Percentiles rank a stretch among this genome's conserved stretches.
Conservation (phyloP, 2,888 invertebrate genomes). For the Tinea pellionella region DNA sequence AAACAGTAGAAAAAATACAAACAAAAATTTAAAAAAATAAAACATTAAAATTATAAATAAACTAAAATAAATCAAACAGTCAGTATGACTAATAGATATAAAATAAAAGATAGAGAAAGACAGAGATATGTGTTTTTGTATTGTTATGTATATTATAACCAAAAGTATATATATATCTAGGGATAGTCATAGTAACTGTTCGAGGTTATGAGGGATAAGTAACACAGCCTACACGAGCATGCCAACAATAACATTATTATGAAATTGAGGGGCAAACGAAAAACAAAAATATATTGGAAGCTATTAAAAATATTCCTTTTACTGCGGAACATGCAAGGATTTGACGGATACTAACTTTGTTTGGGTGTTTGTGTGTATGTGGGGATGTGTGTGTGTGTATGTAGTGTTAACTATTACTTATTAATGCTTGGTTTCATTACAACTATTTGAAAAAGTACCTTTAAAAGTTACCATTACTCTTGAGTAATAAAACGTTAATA, state of each 20-base stretch:
- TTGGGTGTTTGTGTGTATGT: not conserved
- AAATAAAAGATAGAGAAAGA: conserved; percentile 56
- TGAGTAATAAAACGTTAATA: not conserved
- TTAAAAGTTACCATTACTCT: not conserved
- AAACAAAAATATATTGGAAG: not conserved
- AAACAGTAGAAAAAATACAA: conserved; percentile 27
- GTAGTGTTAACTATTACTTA: not conserved
- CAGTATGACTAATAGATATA: conserved; percentile 58
- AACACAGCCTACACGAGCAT: conserved; percentile 65
- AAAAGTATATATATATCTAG: conserved; percentile 23
- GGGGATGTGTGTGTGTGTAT: too few species aligned
- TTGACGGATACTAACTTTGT: conserved; percentile 24
- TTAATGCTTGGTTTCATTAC: conserved; percentile 47
- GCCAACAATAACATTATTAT: conserved; percentile 34
- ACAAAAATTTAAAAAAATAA: too few species aligned
- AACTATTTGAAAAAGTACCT: conserved; percentile 20
- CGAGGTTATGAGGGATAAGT: conserved; percentile 63
- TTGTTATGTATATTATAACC: conserved; percentile 34
- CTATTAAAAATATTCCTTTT: not conserved
- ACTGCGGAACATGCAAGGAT: conserved; percentile 45
- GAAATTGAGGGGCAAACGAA: conserved; percentile 4
- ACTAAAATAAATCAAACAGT: conserved; percentile 57
- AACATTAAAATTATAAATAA: conserved; percentile 28
- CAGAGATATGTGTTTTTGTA: conserved; percentile 51
- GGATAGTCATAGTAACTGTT: conserved; percentile 64